Base-by-base conservation (phyloP, 1,140 invertebrate genomes). In the Antheraea pernyi region DNA sequence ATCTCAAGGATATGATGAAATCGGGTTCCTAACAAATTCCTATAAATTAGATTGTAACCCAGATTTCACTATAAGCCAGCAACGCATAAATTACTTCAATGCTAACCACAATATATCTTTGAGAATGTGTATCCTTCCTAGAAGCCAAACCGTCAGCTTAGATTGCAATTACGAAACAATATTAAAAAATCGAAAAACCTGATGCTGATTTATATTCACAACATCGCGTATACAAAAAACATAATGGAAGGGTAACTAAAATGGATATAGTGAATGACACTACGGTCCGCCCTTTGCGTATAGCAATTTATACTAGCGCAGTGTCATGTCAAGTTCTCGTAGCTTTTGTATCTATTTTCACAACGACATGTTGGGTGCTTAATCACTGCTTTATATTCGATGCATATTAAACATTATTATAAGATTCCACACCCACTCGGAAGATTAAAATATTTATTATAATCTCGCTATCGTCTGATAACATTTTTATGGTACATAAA, bases 191-290 rank as follows among this genome's bases (percentile, higher is more conserved):
- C 7, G 11, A 53, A 10, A 8, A 42, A 11, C 39, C 39, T 30
- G 11, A 42, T 11, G 46, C 16, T 53, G 6, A 53, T 81, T 67
- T 75, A 71, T 75, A 69, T 73, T 66, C 67, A 19, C 64, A 63
- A 61, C 68, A 71, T 62, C 16, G 2, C 10, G 11, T 2, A 53
- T 16, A 16, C 46, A 53, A 53, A 79, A 80, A 77, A 80, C 74
- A 80, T 83, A 85, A 86, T 86, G 81, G 86, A 84, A 85, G 79
- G 76, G 76, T 78, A 83, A 74, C 81, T 84, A 78, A 77, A 79
- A 60, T 63, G 64, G 59, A 64, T 81, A 89, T 85, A 76, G 81
- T 86, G 82, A 86, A 78, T 83, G 86, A 88, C 82, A 82, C 80
- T 78, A 59, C 63, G 69, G 72, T 78, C 72, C 85, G 82, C 88